Percentiles rank a stretch among this genome's conserved stretches.
Conservation (phyloP, 2,113 vertebrate species). For the Cheirogaleus medius region DNA sequence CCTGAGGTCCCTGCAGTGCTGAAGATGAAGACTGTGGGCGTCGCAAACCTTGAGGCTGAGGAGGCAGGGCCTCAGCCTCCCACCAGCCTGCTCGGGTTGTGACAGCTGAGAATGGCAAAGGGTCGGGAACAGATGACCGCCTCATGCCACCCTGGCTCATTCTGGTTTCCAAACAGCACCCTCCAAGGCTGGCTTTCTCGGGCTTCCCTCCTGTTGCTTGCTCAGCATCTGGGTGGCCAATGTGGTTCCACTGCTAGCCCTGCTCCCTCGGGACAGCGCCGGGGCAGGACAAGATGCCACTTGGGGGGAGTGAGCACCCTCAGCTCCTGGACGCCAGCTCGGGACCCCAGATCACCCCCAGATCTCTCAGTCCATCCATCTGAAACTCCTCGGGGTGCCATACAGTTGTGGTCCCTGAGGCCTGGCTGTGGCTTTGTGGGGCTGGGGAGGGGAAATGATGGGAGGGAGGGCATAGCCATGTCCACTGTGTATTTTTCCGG, state of each 20-base stretch:
- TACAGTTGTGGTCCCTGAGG: background rate
- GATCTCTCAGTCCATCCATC: background rate
- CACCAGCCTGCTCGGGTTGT: background rate
- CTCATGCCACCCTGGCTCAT: background rate
- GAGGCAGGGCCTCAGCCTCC: background rate
- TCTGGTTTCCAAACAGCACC: background rate
- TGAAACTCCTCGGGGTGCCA: background rate
- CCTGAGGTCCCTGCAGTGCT: background rate
- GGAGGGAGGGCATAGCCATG: background rate
- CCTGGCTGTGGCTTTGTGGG: background rate
- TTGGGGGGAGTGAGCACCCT: no score
- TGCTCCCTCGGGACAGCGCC: background rate
- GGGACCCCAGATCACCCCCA: background rate
- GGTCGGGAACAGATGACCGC: background rate
- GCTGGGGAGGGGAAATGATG: accelerated
- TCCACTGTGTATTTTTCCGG: background rate
- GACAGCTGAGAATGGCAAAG: background rate
- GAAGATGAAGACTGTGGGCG: background rate
- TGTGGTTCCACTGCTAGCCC: background rate
- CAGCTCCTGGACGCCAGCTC: background rate
- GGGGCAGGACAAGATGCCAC: background rate
- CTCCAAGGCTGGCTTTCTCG: background rate
- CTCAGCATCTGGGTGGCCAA: background rate
- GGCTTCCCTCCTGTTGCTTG: background rate
- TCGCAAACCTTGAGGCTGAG: background rate